phyloP scores from a whole-genome alignment of 2,113 vertebrate genomes.

The Bos taurus region ARS-UCD2.0 NC_037351.1:19129501-19130000 shows the following conservation, averaged over 20 bases:
- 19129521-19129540: neutral
- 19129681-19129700: neutral
- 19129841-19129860: no score
- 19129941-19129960: no score
- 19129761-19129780: neutral
- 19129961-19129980: no score
- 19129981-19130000: no score
- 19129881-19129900: neutral
- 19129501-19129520: neutral
- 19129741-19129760: neutral
- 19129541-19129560: neutral
- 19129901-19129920: neutral
- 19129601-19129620: neutral
- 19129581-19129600: fast-evolving
- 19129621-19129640: neutral
- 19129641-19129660: neutral
- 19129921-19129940: no score
- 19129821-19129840: no score
- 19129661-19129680: neutral
- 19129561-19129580: neutral
- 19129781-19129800: neutral
- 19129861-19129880: neutral
- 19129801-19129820: neutral
- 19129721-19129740: neutral
- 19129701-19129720: neutral